A percentile compares a stretch with the other conserved stretches of the same genome.
phyloP scores from a whole-genome alignment of 2,888 invertebrate species.

The Lydus trimaculatus region DNA sequence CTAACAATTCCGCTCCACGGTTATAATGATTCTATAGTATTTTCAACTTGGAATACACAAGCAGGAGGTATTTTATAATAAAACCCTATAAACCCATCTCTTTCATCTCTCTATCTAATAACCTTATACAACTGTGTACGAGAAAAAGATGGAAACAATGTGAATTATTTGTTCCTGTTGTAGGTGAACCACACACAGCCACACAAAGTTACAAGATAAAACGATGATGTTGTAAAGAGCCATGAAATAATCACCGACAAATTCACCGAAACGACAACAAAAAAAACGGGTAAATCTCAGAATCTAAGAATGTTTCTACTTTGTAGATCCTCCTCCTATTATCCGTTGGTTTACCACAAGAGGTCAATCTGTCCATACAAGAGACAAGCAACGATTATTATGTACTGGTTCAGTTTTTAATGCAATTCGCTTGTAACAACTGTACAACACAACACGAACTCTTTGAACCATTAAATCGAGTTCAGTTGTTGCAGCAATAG shows the following conservation, averaged over 20 bases:
- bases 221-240: not conserved
- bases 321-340: not conserved
- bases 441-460: slow-evolving; percentile 36
- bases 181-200: not conserved
- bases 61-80: not conserved
- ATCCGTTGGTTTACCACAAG: not conserved
- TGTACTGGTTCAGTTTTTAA: slow-evolving; percentile 11
- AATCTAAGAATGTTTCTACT: not conserved
- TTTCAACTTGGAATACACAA: not conserved
- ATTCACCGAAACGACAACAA: no score
- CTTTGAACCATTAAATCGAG: slow-evolving; percentile 44
- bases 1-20: not conserved
- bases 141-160: not conserved
- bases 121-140: not conserved
- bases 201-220: not conserved
- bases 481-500: slow-evolving; percentile 34
- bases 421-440: slow-evolving; percentile 35
- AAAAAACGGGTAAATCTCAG: not conserved
- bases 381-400: not conserved
- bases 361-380: not conserved
- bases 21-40: not conserved
- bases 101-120: not conserved
- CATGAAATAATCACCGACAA: not conserved
- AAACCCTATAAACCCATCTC: not conserved
- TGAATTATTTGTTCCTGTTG: not conserved